Evolutionary conservation across 37 sponge, comb jelly and placozoan genomes (phyloP), one percentile per base, ranked within the genome.

Genomic region (Theonella swinhoei): DNA sequence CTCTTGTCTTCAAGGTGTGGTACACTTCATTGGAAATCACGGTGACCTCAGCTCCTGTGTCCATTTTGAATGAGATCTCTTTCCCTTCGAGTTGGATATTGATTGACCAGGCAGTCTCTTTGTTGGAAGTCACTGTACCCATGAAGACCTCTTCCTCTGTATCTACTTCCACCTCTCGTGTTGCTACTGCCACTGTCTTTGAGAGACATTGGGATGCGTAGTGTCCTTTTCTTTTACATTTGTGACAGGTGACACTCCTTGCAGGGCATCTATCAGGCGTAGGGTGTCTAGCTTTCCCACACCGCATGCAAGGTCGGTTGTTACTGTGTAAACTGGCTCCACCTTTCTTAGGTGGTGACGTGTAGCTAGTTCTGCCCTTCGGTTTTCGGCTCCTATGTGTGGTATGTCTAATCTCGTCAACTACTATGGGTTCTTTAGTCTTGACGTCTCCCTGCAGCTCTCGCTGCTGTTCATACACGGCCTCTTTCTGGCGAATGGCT

Each of bases 31-130:
- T 38, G 9, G 91, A 77, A 25, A 90, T 62, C 14, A 70, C 91
- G 14, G 86, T 81, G 2, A 85, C 91, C 68, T 85, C 87, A 32
- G 91, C 81, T 29, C 91, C 91, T 28, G 82, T 90, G 66, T 90
- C 86, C 47, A 90, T 43, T 54, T 90, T 90, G 60, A 90, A 90
- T 14, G 42, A 62, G 25, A 70, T 61, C 19, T 38, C 20, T 35
- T 43, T 42, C 22, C 71, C 63, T 1, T 68, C 39, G 4, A 89
- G 33, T 22, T 60, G 37, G n/a, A 89, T 14, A 26, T n/a, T 30
- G 23, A 39, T 41, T 11, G 41, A 62, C 85, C 90, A 89, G 1
- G 76, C n/a, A 30, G 75, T 47, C 20, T 62, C 58, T 70, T 39
- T 17, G 7, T 62, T 31, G 29, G 72, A 8, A 28, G 1, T 30